Base-by-base conservation (phyloP, 2,113 vertebrate genomes). In the Trogon melanurus region DNA sequence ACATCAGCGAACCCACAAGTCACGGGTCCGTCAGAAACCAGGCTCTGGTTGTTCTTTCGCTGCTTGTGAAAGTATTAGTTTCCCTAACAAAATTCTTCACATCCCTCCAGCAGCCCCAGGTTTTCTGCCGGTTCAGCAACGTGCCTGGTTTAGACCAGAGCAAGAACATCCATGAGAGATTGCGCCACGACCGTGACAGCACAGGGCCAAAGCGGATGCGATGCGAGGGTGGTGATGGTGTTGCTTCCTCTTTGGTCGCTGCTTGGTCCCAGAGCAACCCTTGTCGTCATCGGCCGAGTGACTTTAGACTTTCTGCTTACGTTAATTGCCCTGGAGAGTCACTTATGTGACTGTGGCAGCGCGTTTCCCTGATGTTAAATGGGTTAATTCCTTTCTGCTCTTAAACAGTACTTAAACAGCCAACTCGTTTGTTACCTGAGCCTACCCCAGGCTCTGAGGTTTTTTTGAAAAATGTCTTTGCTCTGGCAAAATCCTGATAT, bases 141-240 rank as follows among this genome's bases (percentile, higher is more conserved):
- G 6, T 2, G 26, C 45, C 65, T 66, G 85, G 36, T 38, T 72
- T 34, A 8, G 57, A 6, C 29, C 53, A 9, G 25, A 75, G n/a
- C 9, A 9, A 27, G 54, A 87, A 48, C 73, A 45, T 22, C 48
- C 6, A 51, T 0, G 5, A 8, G 32, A 47, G 32, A 5, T 30
- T 22, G 57, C 27, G 8, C 20, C 1, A 3, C 7, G 53, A 3
- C 60, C 9, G 34, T 3, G 50, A 5, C 61, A 10, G 20, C 4
- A 3, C 30, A 20, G 89, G 30, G 23, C 26, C 54, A 11, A 15
- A 11, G 60, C 0, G 0, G 34, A 2, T 20, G 50, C 19, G 1
- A 8, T 7, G 16, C 61, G 6, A 4, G 30, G 27, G 1, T 27
- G 30, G 26, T 3, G 45, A 60, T 16, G 36, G 32, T 11, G 13